A percentile compares a stretch with the other conserved stretches of the same genome.
Conservation (phyloP, 92 coral and sea anemone genomes). For the Micromussa lordhowensis region DNA sequence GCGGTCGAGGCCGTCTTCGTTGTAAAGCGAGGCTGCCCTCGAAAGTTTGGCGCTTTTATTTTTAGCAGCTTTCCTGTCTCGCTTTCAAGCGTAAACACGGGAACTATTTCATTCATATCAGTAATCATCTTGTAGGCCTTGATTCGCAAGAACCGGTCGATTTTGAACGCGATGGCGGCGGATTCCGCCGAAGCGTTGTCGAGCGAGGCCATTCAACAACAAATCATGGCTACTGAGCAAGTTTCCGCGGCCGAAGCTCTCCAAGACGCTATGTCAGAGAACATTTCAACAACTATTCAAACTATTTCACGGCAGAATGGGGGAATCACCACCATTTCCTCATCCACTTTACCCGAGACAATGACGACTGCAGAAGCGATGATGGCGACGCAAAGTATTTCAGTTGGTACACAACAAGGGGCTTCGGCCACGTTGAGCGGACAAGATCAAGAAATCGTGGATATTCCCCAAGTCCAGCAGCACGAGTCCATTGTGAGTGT, state of each 20-base stretch:
- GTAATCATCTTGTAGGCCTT: neutral
- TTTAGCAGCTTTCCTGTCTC: conserved; percentile 90
- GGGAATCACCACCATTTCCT: conserved; percentile 59
- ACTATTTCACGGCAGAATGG: conserved; percentile 62
- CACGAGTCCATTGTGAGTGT: conserved; percentile 56
- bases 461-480: conserved; percentile 57
- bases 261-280: conserved; percentile 45
- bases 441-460: conserved; percentile 55
- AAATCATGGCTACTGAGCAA: conserved; percentile 75
- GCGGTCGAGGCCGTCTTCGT: conserved; percentile 98
- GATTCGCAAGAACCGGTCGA: conserved; percentile 18
- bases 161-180: conserved; percentile 66
- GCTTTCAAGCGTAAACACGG: conserved; percentile 94
- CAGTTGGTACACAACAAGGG: conserved; percentile 69
- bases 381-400: conserved; percentile 71
- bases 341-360: conserved; percentile 68
- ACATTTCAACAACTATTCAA: conserved; percentile 48
- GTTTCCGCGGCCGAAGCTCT: conserved; percentile 68
- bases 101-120: conserved; percentile 48
- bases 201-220: conserved; percentile 70
- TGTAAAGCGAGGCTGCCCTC: conserved; percentile 97
- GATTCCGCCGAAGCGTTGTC: conserved; percentile 67
- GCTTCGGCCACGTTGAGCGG: conserved; percentile 41
- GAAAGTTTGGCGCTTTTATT: conserved; percentile 71
- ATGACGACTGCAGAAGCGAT: conserved; percentile 68